Evolutionary conservation across 1,140 invertebrate species (phyloP), one percentile per base, ranked within the genome.

Genomic region (Lordiphosa collinella): DNA sequence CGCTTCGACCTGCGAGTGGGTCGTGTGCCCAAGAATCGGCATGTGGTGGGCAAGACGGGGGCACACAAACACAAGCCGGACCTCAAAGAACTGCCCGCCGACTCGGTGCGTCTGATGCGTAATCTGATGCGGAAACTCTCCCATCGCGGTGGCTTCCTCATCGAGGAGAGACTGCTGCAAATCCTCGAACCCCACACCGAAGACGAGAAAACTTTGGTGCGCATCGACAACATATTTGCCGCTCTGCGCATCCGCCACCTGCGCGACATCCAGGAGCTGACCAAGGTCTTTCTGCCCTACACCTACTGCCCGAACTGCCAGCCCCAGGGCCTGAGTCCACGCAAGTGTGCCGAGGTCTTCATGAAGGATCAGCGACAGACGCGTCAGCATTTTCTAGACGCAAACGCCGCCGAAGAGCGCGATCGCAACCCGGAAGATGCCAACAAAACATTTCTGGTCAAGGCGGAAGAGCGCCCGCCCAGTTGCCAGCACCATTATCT

Each of bases 211-310:
- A 90, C 90, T 10, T 69, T 94, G 14, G 91, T 94, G 59, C 91
- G 91, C 61, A 86, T 95, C 11, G 93, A 94, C 72, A 93, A 92
- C 59, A 91, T 94, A 13, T 94, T 94, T 80, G 88, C 89, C 0
- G 92, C 92, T 0, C 55, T 93, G 12, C 88, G 89, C 8, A 90
- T 93, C n/a, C 86, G 78, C 3, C 89, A 89, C 12, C 58, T 90
- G 48, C 71, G 89, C 11, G 90, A 92, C 44, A 87, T 93, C 0
- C 67, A 91, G 43, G 71, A 91, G 16, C 67, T 93, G 10, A 64
- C 91, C 1, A 87, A 91, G 44, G 91, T 90, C 38, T 93, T 93
- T 72, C 47, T 91, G 29, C 92, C 92, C 0, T 93, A 92, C 51
- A 88, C 91, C 2, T 90, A 90, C 53, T 93, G 93, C 71, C 88